Conservation (phyloP, 1,140 invertebrate species). For the Hestina assimilis region DNA sequence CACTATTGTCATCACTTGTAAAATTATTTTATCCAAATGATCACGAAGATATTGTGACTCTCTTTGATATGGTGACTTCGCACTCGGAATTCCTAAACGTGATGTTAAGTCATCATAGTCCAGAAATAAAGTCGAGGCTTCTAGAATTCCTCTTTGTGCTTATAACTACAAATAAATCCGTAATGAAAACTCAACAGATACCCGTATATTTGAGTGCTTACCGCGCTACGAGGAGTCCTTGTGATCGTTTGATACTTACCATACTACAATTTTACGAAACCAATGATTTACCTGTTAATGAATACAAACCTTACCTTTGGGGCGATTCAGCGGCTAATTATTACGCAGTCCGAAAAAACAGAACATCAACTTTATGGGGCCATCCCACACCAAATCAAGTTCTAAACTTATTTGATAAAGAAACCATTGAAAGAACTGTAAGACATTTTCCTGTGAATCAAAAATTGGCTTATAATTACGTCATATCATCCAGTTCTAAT, state of each 20-base stretch:
- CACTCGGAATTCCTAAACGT: slow-evolving; percentile 87
- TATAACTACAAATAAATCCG: slow-evolving; percentile 79
- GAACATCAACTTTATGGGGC: slow-evolving; percentile 80
- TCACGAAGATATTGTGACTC: slow-evolving; percentile 76
- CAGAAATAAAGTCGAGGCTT: slow-evolving; percentile 80
- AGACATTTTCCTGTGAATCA: slow-evolving; percentile 81
- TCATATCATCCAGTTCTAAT: slow-evolving; percentile 30
- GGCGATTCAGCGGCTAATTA: slow-evolving; percentile 86
- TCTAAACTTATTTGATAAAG: slow-evolving; percentile 83
- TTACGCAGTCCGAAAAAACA: slow-evolving; percentile 84
- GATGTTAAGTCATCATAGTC: slow-evolving; percentile 77
- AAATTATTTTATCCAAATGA: slow-evolving; percentile 77
- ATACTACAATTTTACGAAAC: slow-evolving; percentile 83
- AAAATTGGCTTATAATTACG: slow-evolving; percentile 56
- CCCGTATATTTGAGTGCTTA: slow-evolving; percentile 86
- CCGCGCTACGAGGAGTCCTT: slow-evolving; percentile 81
- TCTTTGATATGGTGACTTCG: slow-evolving; percentile 86
- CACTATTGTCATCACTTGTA: slow-evolving; percentile 78
- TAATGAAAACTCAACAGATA: slow-evolving; percentile 82
- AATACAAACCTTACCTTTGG: slow-evolving; percentile 89
- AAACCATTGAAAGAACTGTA: slow-evolving; percentile 83
- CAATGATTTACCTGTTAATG: slow-evolving; percentile 79
- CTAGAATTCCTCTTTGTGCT: slow-evolving; percentile 81
- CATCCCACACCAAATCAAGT: slow-evolving; percentile 85
- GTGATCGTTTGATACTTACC: slow-evolving; percentile 82